Percentiles rank a stretch among this genome's conserved stretches.
These are phyloP conservation scores for Cynopterus brachyotis DNA, from an alignment of 2,113 vertebrate genomes.

Conservation along the genomic window DNA sequence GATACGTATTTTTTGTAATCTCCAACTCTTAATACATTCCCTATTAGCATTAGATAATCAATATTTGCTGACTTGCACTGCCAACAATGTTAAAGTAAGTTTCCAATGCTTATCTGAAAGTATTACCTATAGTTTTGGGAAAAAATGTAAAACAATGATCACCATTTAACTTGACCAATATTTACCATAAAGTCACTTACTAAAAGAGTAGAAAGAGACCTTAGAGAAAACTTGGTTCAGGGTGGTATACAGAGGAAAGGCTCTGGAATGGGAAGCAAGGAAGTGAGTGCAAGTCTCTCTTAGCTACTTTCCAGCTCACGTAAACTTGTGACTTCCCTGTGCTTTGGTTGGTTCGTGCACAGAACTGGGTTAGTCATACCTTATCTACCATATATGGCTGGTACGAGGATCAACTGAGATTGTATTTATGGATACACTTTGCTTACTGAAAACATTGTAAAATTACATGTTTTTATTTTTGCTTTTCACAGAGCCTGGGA, in stretches of 20 bases:
- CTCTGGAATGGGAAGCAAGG: not conserved
- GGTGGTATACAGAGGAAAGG: not conserved
- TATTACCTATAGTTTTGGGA: not conserved
- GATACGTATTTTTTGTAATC: not conserved
- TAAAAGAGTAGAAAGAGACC: not conserved
- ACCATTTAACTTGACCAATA: not conserved
- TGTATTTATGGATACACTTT: not conserved
- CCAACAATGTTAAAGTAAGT: not conserved
- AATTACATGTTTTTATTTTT: not conserved
- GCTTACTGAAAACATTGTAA: not conserved
- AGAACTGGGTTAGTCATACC: not conserved
- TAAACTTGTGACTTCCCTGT: not conserved
- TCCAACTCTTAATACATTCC: not conserved
- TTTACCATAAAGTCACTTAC: not conserved
- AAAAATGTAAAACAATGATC: not conserved
- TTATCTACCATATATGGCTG: not conserved
- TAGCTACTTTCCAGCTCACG: not conserved
- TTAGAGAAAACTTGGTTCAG: not conserved
- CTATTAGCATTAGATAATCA: not conserved
- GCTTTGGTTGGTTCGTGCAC: not conserved
- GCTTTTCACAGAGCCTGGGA: not conserved
- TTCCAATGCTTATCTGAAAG: conserved; percentile 2
- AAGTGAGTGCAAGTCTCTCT: not conserved
- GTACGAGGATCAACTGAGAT: not conserved
- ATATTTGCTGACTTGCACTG: not conserved